Conservation (phyloP, 30 jellyfish, hydroid and myxozoan species). For the Mastigias papua region DNA sequence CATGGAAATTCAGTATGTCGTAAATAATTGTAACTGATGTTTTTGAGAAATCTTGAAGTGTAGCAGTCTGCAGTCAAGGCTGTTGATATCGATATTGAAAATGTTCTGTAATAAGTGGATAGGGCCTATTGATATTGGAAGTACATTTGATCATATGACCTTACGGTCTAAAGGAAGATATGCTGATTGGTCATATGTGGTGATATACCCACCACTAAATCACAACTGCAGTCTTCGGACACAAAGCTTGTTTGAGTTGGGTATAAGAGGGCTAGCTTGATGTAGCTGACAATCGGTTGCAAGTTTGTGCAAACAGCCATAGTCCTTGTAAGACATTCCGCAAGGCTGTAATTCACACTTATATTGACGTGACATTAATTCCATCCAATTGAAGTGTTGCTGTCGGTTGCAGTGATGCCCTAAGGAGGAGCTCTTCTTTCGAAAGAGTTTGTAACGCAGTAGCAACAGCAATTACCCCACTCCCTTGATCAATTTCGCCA, state of each 20-base stretch:
- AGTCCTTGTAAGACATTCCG: neutral
- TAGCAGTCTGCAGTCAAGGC: too few relatives aligned
- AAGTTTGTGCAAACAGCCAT: neutral
- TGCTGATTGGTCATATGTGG: neutral
- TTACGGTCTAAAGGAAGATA: neutral
- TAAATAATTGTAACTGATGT: too few relatives aligned
- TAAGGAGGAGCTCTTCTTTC: conserved; percentile 59
- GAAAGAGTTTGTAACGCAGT: conserved; percentile 24
- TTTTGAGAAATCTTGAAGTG: too few relatives aligned
- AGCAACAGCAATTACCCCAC: neutral
- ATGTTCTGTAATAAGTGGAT: too few relatives aligned
- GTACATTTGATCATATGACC: too few relatives aligned
- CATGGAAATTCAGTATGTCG: too few relatives aligned
- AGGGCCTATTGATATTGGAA: too few relatives aligned
- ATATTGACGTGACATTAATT: neutral
- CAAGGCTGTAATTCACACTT: neutral
- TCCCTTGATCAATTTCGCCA: conserved; percentile 1
- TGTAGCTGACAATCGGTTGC: neutral
- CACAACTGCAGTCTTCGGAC: neutral
- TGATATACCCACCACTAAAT: neutral
- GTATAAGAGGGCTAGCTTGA: neutral
- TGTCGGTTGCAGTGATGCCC: conserved; percentile 69
- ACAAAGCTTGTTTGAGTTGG: neutral
- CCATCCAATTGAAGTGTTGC: conserved; percentile 26
- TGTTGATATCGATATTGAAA: too few relatives aligned